A percentile compares a stretch with the other conserved stretches of the same genome.
Conservation (phyloP, 2,113 vertebrate genomes). For the Rhinoptilus africanus region DNA sequence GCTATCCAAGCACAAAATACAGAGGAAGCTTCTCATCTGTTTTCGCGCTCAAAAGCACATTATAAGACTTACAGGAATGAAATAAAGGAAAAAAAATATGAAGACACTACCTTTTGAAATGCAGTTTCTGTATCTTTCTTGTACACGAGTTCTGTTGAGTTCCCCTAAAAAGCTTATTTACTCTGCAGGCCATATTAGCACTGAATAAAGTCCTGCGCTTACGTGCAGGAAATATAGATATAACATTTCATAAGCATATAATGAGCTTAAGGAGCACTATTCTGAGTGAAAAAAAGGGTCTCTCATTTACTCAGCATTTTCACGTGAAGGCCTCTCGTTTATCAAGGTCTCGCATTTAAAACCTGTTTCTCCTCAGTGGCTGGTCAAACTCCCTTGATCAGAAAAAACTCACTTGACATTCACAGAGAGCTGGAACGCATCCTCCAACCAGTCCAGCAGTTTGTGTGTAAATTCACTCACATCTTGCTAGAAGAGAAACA, state of each 20-base stretch:
- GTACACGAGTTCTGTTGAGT: background rate
- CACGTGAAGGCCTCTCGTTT: background rate
- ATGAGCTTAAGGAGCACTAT: background rate
- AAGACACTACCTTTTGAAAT: background rate
- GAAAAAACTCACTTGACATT: constrained; percentile 81
- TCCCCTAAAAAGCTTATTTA: background rate
- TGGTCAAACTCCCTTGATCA: background rate
- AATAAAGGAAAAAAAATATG: background rate
- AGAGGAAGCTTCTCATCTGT: background rate
- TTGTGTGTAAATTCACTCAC: constrained; percentile 98
- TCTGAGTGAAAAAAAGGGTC: background rate
- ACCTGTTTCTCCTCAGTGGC: background rate
- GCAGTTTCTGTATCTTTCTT: background rate
- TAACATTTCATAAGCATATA: background rate
- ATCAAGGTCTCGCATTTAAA: background rate
- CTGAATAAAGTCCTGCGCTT: background rate
- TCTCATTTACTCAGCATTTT: background rate
- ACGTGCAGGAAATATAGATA: background rate
- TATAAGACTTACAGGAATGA: background rate
- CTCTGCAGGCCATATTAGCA: rapidly evolving
- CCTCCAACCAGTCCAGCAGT: constrained; percentile 96
- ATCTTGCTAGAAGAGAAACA: constrained; percentile 80
- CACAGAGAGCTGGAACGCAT: constrained; percentile 91
- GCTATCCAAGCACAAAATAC: background rate
- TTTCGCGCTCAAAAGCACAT: background rate